Conservation (phyloP, 2,888 invertebrate genomes). For the Caenorhabditis doughertyi region DNA sequence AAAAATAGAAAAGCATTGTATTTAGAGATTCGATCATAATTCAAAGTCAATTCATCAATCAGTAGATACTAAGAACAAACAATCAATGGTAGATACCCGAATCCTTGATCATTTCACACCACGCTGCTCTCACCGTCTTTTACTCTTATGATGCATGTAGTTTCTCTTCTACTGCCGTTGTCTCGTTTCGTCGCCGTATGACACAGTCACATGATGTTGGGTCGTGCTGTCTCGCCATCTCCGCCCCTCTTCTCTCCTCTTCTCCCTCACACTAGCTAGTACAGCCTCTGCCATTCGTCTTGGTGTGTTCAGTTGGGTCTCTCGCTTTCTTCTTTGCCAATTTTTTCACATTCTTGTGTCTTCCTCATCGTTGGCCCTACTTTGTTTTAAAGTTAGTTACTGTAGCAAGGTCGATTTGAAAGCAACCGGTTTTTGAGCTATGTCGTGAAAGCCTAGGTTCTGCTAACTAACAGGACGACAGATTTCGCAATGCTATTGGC, state of each 20-base stretch:
- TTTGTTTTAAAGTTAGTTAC: conserved; percentile 49
- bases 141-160: neutral
- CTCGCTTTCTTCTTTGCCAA: conserved; percentile 15
- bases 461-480: too few relatives aligned
- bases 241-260: conserved; percentile 36
- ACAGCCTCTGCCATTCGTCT: conserved; percentile 53
- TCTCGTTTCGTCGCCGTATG: conserved; percentile 53
- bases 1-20: too few relatives aligned
- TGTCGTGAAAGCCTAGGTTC: neutral
- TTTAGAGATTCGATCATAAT: too few relatives aligned
- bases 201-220: conserved; percentile 56
- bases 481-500: too few relatives aligned
- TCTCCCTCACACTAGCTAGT: conserved; percentile 19
- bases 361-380: conserved; percentile 8
- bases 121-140: conserved; percentile 29
- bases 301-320: conserved; percentile 52
- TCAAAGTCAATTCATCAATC: conserved; percentile 10
- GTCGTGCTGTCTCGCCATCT: conserved; percentile 43
- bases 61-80: conserved; percentile 28
- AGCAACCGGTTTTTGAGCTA: conserved; percentile 37
- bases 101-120: conserved; percentile 40
- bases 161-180: conserved; percentile 27
- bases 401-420: conserved; percentile 2
- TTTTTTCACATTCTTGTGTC: conserved; percentile 28
- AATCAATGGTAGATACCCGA: conserved; percentile 21